These are phyloP conservation scores for Loripinus fragilis DNA, from an alignment of 2,888 invertebrate species.

Conservation along the genomic window DNA sequence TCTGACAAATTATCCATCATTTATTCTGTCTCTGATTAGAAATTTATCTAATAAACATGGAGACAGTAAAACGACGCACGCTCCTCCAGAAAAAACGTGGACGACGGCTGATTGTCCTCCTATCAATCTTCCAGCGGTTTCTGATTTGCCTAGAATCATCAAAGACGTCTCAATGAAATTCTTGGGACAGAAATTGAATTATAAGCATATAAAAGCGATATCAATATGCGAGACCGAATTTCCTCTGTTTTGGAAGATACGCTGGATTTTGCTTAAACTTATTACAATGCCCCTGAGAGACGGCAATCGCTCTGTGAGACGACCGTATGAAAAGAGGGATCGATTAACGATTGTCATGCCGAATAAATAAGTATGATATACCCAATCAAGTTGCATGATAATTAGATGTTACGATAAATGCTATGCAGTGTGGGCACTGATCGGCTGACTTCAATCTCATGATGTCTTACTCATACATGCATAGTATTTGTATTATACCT, in stretches of 20 bases:
- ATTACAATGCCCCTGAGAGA: constrained; percentile 52
- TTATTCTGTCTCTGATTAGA: constrained; percentile 73
- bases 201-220: constrained; percentile 71
- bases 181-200: constrained; percentile 63
- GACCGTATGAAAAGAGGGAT: constrained; percentile 27
- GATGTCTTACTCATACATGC: too few relatives aligned
- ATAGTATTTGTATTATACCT: too few relatives aligned
- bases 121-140: constrained; percentile 1
- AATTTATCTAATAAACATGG: constrained; percentile 77
- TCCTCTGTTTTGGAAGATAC: constrained; percentile 57
- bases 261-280: constrained; percentile 43
- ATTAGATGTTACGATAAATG: too few relatives aligned
- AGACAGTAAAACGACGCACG: constrained; percentile 25
- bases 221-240: constrained; percentile 71
- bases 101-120: constrained; percentile 11
- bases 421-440: too few relatives aligned
- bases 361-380: constrained; percentile 47
- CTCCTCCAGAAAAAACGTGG: constrained; percentile 12
- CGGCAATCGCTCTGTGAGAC: constrained; percentile 26
- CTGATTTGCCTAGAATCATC: constrained; percentile 38
- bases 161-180: constrained; percentile 59
- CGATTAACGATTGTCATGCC: constrained; percentile 51
- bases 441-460: too few relatives aligned
- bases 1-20: constrained; percentile 78
- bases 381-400: too few relatives aligned